Evolutionary conservation across 2,888 invertebrate species (phyloP).

Genomic region (Drosophila prostipennis): DNA sequence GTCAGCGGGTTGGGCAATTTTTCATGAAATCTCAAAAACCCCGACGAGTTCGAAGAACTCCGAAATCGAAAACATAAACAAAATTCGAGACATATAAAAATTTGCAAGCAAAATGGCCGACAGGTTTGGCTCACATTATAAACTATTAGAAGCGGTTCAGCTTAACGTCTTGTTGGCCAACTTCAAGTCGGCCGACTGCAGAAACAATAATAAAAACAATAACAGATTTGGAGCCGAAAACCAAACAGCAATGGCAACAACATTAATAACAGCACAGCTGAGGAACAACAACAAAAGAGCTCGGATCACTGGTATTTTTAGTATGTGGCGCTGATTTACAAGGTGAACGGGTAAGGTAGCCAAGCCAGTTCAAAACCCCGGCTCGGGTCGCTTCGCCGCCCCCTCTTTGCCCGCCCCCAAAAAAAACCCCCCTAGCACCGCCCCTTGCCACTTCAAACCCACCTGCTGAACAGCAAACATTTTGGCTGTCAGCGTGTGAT

Average conservation of each 20-base stretch:
- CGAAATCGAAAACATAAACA: slow-evolving; percentile 42
- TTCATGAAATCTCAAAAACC: slow-evolving; percentile 39
- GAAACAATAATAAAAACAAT: slow-evolving; percentile 6
- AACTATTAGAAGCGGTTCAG: slow-evolving; percentile 48
- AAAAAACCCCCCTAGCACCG: not conserved
- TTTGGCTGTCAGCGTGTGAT: not conserved
- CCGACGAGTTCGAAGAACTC: slow-evolving; percentile 75
- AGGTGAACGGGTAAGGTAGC: slow-evolving; percentile 73
- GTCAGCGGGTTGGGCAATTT: slow-evolving; percentile 41
- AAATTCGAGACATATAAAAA: slow-evolving; percentile 21
- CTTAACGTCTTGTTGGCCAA: slow-evolving; percentile 40
- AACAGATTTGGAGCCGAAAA: slow-evolving; percentile 2
- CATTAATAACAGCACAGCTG: slow-evolving; percentile 1
- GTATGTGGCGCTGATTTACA: slow-evolving; percentile 75
- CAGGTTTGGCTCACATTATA: slow-evolving; percentile 21
- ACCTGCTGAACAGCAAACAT: slow-evolving; percentile 35
- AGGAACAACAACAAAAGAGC: slow-evolving; percentile 28
- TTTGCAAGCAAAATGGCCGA: slow-evolving; percentile 46
- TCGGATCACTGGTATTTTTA: slow-evolving; percentile 71
- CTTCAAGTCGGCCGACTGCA: slow-evolving; percentile 48
- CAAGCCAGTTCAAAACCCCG: slow-evolving; percentile 67
- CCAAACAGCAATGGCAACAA: slow-evolving; percentile 10
- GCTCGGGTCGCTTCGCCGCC: slow-evolving; percentile 25
- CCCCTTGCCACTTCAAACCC: not conserved
- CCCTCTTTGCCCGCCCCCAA: not conserved